Conservation (phyloP, 2,797 vertebrate genomes). For the Melanotaenia nigrans region DNA sequence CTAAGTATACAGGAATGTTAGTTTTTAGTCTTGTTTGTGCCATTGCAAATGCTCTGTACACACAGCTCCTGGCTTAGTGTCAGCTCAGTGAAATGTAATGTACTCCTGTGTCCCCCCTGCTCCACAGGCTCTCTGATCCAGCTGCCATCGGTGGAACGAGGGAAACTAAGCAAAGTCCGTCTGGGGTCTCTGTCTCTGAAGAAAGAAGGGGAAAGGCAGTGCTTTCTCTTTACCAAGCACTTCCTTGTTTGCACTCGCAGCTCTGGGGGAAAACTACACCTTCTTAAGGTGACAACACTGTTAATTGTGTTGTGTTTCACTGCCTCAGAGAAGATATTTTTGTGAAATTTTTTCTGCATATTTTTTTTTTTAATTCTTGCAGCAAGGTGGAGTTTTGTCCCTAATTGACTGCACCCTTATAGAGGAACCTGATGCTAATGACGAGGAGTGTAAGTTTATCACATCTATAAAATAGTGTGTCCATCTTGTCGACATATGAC, state of each 20-base stretch:
- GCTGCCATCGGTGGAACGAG: conserved; percentile 95
- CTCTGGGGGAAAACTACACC: conserved; percentile 96
- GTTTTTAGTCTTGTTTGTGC: conserved; percentile 15
- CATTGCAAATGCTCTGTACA: conserved; percentile 23
- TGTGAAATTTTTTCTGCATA: not conserved
- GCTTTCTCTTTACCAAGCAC: conserved; percentile 99
- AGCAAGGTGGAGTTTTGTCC: conserved; percentile 98
- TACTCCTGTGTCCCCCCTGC: conserved; percentile 31
- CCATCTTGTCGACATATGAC: not conserved
- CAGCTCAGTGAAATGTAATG: conserved; percentile 40
- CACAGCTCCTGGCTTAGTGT: conserved; percentile 34
- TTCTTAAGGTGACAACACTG: conserved; percentile 89
- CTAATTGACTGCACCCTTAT: conserved; percentile 96
- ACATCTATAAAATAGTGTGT: conserved; percentile 19
- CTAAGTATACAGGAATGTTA: not conserved
- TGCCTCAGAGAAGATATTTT: not conserved
- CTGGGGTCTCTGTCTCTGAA: conserved; percentile 96
- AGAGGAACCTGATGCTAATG: conserved; percentile 91
- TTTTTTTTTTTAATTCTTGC: conserved; percentile 70
- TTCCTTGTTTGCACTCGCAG: conserved; percentile 98
- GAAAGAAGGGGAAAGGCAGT: conserved; percentile 98
- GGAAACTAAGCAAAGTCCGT: conserved; percentile 96
- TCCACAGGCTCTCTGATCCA: conserved; percentile 95
- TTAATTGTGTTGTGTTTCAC: not conserved
- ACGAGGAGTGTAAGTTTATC: conserved; percentile 93